Evolutionary conservation across 2,797 vertebrate genomes (phyloP).

Genomic region (Pipistrellus pipistrellus): DNA sequence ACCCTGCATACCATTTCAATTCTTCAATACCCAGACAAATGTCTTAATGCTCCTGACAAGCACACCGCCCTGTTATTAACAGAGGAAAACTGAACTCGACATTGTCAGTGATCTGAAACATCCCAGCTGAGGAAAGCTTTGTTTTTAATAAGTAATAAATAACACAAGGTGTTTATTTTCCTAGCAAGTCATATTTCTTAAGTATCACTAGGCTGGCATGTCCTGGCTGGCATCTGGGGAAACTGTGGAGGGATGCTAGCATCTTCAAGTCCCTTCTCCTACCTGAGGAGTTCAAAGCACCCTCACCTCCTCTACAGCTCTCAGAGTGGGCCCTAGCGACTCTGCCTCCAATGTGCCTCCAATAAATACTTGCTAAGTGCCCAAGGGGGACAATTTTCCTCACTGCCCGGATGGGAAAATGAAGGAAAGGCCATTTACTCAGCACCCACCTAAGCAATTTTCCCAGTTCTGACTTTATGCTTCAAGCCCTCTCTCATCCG

Average conservation of each 20-base stretch:
- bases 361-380: conserved; percentile 38
- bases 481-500: not conserved
- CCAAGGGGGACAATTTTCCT: not conserved
- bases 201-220: not conserved
- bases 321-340: not conserved
- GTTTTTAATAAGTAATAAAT: conserved; percentile 78
- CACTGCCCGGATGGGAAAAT: not conserved
- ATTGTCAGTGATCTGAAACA: conserved; percentile 68
- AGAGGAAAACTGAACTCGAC: conserved; percentile 64
- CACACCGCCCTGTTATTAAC: conserved; percentile 26
- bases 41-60: not conserved
- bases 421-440: not conserved
- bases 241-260: fast-evolving
- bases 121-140: conserved; percentile 71
- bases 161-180: conserved; percentile 72
- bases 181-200: conserved; percentile 65
- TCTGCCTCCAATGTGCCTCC: not conserved
- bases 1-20: not conserved
- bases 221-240: not conserved
- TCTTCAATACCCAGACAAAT: not conserved
- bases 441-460: not conserved
- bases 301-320: not conserved
- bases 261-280: conserved; percentile 19
- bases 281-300: conserved; percentile 48
- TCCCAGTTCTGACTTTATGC: not conserved